Evolutionary conservation across 2,797 vertebrate species (phyloP).

Genomic region (Hoplostethus atlanticus): DNA sequence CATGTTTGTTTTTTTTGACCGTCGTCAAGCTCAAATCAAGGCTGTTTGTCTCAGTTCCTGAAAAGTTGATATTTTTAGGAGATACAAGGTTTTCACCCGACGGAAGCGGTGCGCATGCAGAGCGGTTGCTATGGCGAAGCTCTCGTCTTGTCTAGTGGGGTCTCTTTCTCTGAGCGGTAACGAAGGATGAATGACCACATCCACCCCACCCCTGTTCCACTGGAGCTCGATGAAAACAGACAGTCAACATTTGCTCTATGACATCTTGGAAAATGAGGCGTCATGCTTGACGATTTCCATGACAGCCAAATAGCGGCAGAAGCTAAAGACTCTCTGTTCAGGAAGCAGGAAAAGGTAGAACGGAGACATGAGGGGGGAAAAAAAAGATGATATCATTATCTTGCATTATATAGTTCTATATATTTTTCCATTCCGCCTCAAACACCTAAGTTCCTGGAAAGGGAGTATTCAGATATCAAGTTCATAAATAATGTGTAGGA

Average conservation of each 20-base stretch:
- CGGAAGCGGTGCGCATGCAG: constrained; percentile 53
- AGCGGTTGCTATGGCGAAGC: constrained; percentile 79
- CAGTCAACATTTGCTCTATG: constrained; percentile 56
- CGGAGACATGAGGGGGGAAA: not conserved
- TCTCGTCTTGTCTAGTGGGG: constrained; percentile 55
- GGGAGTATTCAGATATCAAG: constrained; percentile 44
- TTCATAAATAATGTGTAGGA: constrained; percentile 67
- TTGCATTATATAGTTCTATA: constrained; percentile 22
- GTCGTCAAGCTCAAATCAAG: not conserved
- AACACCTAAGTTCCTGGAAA: constrained; percentile 41
- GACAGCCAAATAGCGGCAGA: constrained; percentile 42
- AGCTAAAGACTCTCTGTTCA: constrained; percentile 35
- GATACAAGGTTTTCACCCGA: constrained; percentile 48
- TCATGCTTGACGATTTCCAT: constrained; percentile 54
- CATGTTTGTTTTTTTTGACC: no score
- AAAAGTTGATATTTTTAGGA: constrained; percentile 50
- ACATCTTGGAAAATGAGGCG: constrained; percentile 60
- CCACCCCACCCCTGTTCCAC: constrained; percentile 15
- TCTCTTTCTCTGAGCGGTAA: constrained; percentile 37
- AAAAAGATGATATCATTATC: not conserved
- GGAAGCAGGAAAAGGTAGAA: constrained; percentile 14
- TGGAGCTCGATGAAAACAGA: constrained; percentile 47
- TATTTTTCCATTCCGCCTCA: not conserved
- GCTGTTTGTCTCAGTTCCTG: not conserved
- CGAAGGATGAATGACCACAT: constrained; percentile 59